Percentiles rank a stretch among this genome's conserved stretches.
Conservation (phyloP, 2,113 vertebrate species). For the Etheostoma cragini region DNA sequence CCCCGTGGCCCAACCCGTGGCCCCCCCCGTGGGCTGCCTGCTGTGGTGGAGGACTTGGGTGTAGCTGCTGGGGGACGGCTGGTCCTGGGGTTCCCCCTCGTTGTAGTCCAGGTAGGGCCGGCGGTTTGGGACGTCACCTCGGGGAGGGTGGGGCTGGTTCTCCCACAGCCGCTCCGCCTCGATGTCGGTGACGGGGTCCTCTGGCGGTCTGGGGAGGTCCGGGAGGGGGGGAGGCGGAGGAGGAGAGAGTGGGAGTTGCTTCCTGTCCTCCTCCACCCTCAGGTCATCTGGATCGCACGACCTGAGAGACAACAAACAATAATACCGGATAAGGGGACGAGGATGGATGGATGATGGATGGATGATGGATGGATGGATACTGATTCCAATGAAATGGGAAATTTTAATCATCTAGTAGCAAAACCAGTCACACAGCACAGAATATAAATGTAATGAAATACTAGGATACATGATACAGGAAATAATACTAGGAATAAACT, state of each 20-base stretch:
- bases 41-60: background rate
- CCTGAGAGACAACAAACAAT: conserved; percentile 55
- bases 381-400: no score
- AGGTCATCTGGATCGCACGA: conserved; percentile 69
- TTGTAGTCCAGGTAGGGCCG: conserved; percentile 57
- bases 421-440: no score
- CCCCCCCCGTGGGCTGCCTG: conserved; percentile 27
- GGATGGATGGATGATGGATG: no score
- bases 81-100: conserved; percentile 58
- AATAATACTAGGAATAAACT: no score
- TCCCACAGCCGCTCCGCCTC: conserved; percentile 69
- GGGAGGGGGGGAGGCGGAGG: conserved; percentile 27
- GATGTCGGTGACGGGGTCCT: conserved; percentile 53
- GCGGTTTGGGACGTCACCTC: conserved; percentile 79
- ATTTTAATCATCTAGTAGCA: no score
- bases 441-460: no score
- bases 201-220: conserved; percentile 1
- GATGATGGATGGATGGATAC: no score
- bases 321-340: no score
- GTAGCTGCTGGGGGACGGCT: conserved; percentile 7
- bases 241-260: background rate
- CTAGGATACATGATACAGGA: no score
- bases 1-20: background rate
- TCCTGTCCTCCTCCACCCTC: conserved; percentile 45
- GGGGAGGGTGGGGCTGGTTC: conserved; percentile 64